Conservation (phyloP, 2,113 vertebrate genomes). For the Oryzias curvinotus region DNA sequence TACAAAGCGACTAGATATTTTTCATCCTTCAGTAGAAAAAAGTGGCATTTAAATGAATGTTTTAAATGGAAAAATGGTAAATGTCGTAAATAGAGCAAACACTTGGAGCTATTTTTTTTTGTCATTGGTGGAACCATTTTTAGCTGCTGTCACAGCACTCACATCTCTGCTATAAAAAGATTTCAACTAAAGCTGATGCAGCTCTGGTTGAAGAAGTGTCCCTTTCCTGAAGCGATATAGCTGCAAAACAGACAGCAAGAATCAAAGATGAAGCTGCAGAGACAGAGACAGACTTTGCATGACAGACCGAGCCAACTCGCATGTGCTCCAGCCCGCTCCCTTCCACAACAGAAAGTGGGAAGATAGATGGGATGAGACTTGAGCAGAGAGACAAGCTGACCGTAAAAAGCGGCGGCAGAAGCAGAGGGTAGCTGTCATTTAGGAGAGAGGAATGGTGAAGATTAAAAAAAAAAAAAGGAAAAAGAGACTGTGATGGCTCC, state of each 20-base stretch:
- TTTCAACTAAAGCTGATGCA: slow-evolving; percentile 56
- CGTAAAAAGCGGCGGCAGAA: slow-evolving; percentile 67
- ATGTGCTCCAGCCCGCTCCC: slow-evolving; percentile 51
- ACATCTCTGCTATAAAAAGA: slow-evolving; percentile 65
- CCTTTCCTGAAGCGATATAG: slow-evolving; percentile 63
- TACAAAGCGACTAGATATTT: no score
- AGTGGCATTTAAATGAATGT: no score
- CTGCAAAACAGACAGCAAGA: slow-evolving; percentile 49
- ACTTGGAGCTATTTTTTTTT: slow-evolving; percentile 43
- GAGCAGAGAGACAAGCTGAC: slow-evolving; percentile 64
- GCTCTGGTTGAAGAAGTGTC: slow-evolving; percentile 54
- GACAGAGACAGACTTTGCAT: slow-evolving; percentile 51
- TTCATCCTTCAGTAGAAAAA: no score
- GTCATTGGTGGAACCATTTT: slow-evolving; percentile 54
- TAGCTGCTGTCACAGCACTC: slow-evolving; percentile 62
- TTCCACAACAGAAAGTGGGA: slow-evolving; percentile 48
- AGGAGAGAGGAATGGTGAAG: slow-evolving; percentile 33
- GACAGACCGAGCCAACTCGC: slow-evolving; percentile 64
- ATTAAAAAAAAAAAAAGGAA: slow-evolving; percentile 35
- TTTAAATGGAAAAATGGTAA: no score
- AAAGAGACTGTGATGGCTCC: slow-evolving; percentile 65
- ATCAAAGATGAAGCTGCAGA: slow-evolving; percentile 54
- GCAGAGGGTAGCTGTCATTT: slow-evolving; percentile 64
- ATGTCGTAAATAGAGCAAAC: slow-evolving; percentile 52
- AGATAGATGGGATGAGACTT: slow-evolving; percentile 50